Conservation (phyloP, 2,797 vertebrate genomes). For the Periophthalmus magnuspinnatus region DNA sequence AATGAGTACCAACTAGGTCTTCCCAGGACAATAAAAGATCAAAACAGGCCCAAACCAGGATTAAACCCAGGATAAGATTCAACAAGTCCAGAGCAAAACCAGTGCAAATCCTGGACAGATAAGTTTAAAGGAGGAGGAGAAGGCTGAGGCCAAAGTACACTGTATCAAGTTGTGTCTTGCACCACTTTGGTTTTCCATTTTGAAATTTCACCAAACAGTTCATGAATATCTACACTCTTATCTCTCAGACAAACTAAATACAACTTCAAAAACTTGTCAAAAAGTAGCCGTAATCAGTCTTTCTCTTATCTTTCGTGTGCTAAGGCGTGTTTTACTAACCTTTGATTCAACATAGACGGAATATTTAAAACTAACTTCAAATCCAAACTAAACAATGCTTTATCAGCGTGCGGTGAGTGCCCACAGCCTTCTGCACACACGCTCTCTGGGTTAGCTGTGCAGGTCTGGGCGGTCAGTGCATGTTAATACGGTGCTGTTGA, state of each 20-base stretch:
- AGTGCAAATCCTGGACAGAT: neutral
- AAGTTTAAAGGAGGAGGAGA: neutral
- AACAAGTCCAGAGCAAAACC: neutral
- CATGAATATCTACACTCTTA: conserved; percentile 20
- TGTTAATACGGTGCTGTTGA: conserved; percentile 57
- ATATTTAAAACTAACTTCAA: conserved; percentile 17
- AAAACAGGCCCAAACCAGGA: neutral
- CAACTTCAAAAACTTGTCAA: conserved; percentile 11
- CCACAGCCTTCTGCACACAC: conserved; percentile 34
- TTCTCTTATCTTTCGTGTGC: conserved; percentile 8
- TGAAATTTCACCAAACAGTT: conserved; percentile 6
- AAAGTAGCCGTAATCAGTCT: conserved; percentile 13
- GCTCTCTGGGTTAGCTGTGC: conserved; percentile 36
- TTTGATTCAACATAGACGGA: conserved; percentile 30
- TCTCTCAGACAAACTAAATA: conserved; percentile 19
- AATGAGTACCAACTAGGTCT: too few relatives aligned
- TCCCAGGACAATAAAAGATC: neutral
- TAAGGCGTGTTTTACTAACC: conserved; percentile 18
- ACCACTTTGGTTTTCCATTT: conserved; percentile 16
- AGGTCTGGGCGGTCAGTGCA: conserved; percentile 40
- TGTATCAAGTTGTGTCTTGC: conserved; percentile 5
- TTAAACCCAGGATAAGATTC: neutral
- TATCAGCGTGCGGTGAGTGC: conserved; percentile 33
- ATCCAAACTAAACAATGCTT: conserved; percentile 45
- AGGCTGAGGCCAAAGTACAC: neutral